These are phyloP conservation scores for Leucania comma DNA, from an alignment of 2,888 invertebrate genomes.

Conservation along the genomic window DNA sequence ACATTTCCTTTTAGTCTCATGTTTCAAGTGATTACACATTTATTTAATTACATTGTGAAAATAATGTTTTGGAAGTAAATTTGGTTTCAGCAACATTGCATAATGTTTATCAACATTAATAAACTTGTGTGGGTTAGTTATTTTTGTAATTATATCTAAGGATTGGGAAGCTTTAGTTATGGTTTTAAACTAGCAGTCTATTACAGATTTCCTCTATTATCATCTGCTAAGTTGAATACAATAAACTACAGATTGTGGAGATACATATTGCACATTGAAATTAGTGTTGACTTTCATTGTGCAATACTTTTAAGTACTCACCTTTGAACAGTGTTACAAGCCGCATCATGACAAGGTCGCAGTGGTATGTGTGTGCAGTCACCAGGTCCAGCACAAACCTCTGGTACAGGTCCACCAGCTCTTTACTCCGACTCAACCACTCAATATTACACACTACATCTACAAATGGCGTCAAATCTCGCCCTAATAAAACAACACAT, in stretches of 20 bases:
- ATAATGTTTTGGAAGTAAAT: slow-evolving; percentile 12
- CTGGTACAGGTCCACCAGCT: slow-evolving; percentile 79
- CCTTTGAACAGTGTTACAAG: slow-evolving; percentile 86
- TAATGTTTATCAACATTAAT: slow-evolving; percentile 37
- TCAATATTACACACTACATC: slow-evolving; percentile 81
- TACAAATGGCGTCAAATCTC: slow-evolving; percentile 82
- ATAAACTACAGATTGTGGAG: neutral
- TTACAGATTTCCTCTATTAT: neutral
- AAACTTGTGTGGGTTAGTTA: neutral
- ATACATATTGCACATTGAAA: slow-evolving; percentile 3
- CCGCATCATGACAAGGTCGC: slow-evolving; percentile 79
- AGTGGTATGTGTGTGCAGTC: slow-evolving; percentile 87
- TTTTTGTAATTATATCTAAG: neutral
- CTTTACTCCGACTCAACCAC: slow-evolving; percentile 79
- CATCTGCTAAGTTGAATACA: neutral
- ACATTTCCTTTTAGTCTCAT: neutral
- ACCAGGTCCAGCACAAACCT: slow-evolving; percentile 82
- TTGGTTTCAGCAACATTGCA: slow-evolving; percentile 41
- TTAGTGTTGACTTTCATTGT: slow-evolving; percentile 2
- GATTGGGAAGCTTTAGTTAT: neutral
- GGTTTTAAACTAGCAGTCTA: neutral
- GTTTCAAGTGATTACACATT: slow-evolving; percentile 20
- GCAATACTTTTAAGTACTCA: slow-evolving; percentile 61
- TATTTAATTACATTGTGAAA: slow-evolving; percentile 46
- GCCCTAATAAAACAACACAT: slow-evolving; percentile 83